phyloP scores from a whole-genome alignment of 2,113 vertebrate genomes.

The Indri indri region DNA sequence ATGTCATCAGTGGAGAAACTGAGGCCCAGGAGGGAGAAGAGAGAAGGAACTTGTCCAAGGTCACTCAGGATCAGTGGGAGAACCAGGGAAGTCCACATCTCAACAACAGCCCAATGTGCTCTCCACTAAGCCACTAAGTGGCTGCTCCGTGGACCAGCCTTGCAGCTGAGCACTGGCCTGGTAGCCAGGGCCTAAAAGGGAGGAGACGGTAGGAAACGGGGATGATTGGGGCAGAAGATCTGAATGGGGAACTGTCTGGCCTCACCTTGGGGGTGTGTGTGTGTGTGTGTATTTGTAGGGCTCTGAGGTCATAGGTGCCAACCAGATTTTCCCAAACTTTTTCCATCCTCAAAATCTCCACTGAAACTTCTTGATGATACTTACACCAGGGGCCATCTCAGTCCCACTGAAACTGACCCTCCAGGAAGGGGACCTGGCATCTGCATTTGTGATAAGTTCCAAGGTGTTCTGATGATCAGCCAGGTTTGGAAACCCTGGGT shows the following conservation, averaged over 20 bases:
- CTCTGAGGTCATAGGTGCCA: background rate
- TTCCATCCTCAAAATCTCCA: background rate
- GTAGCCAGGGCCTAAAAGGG: background rate
- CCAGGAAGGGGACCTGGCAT: too few species aligned
- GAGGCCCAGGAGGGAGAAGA: background rate
- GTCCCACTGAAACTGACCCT: background rate
- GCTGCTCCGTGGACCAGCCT: background rate
- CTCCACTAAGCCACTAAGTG: background rate
- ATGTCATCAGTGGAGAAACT: background rate
- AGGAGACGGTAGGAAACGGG: background rate
- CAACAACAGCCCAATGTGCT: background rate
- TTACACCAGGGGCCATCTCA: background rate
- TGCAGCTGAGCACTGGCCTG: background rate
- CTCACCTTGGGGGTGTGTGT: background rate
- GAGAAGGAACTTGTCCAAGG: background rate
- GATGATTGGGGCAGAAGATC: too few species aligned
- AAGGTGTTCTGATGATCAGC: background rate
- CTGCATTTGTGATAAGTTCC: background rate
- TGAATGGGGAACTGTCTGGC: too few species aligned
- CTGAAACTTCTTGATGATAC: background rate
- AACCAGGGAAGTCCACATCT: background rate
- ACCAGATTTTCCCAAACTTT: background rate
- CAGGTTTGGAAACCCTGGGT: background rate
- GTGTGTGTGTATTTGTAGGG: background rate
- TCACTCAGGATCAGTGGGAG: background rate